A percentile compares a stretch with the other conserved stretches of the same genome.
Evolutionary conservation across 2,113 vertebrate species (phyloP).

Genomic region (Osmerus eperlanus): DNA sequence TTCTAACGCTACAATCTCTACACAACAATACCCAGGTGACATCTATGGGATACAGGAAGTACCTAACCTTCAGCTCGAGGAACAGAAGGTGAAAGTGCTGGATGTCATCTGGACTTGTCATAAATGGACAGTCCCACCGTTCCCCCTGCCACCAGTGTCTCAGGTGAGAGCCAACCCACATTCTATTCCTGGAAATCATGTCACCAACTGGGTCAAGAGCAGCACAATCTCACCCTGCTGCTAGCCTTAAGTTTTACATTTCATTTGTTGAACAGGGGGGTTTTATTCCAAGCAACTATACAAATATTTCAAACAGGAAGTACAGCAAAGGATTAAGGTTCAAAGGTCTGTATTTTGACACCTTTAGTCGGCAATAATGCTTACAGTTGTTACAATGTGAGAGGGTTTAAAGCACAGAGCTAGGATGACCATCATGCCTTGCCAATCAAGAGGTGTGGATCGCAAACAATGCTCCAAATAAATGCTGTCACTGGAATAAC

Average conservation of each 20-base stretch:
- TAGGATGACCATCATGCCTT: background rate
- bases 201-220: conserved; percentile 68
- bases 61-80: background rate
- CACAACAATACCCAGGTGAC: conserved; percentile 35
- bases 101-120: background rate
- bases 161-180: conserved; percentile 52
- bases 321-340: too few species aligned
- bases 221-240: conserved; percentile 8
- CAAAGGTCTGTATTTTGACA: background rate
- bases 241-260: conserved; percentile 12
- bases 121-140: conserved; percentile 13
- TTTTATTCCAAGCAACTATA: too few species aligned
- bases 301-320: too few species aligned
- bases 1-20: background rate
- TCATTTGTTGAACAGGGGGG: too few species aligned
- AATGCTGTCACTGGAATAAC: too few species aligned
- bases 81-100: background rate
- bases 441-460: too few species aligned
- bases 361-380: background rate
- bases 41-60: background rate
- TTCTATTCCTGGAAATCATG: conserved; percentile 68
- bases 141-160: conserved; percentile 35
- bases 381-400: background rate
- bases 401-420: background rate
- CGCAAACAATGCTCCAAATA: too few species aligned